A percentile compares a stretch with the other conserved stretches of the same genome.
Evolutionary conservation across 1,140 invertebrate species (phyloP).

Genomic region (Heliconius himera): DNA sequence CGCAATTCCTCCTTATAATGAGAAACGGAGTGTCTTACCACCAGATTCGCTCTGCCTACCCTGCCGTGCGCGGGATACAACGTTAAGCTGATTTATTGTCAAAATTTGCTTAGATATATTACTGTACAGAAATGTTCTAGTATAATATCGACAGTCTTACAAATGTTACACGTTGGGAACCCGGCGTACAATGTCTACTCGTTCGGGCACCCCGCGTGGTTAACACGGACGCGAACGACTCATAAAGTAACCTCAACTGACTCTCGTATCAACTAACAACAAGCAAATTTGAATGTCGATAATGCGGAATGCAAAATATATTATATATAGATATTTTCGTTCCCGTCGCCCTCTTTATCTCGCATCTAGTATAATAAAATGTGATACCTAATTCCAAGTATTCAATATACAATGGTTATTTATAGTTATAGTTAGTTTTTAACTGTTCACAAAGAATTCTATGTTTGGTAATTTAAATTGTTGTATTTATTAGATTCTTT

Average conservation of each 20-base stretch:
- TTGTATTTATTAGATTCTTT: background rate
- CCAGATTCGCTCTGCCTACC: too few relatives aligned
- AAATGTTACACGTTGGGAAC: background rate
- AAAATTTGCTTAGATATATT: too few relatives aligned
- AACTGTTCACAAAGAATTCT: background rate
- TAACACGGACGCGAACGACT: constrained; percentile 3
- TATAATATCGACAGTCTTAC: background rate
- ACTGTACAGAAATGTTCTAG: background rate
- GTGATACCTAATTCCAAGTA: constrained; percentile 6
- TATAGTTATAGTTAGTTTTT: background rate
- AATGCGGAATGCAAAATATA: background rate
- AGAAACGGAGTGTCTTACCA: too few relatives aligned
- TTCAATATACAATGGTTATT: constrained; percentile 6
- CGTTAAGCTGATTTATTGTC: too few relatives aligned
- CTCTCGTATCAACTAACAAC: constrained; percentile 21
- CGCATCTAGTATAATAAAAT: background rate
- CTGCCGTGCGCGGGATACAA: too few relatives aligned
- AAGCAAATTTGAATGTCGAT: constrained; percentile 26
- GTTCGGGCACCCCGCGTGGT: constrained; percentile 20
- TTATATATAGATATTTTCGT: background rate
- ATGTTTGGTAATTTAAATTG: background rate
- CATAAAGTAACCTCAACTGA: constrained; percentile 22
- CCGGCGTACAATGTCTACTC: background rate
- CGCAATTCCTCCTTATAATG: too few relatives aligned
- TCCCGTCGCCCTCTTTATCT: background rate